Evolutionary conservation across 2,113 vertebrate genomes (phyloP).

Genomic region (Anhinga rufa): DNA sequence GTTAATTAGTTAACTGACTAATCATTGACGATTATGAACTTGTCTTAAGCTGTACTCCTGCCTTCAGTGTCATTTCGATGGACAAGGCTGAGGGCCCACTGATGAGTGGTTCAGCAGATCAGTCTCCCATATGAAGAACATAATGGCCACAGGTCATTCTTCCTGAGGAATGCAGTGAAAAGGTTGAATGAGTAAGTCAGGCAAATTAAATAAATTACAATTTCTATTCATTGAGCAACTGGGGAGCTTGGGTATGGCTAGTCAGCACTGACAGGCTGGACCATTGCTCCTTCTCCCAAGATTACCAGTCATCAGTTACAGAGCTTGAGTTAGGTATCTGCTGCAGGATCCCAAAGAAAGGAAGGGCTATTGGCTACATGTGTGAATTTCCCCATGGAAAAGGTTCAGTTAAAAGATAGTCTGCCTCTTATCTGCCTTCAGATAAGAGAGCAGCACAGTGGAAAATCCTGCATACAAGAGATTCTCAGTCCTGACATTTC

Average conservation of each 20-base stretch:
- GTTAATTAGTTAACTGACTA: neutral
- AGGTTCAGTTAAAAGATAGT: neutral
- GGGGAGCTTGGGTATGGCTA: neutral
- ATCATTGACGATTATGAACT: neutral
- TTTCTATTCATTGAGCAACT: neutral
- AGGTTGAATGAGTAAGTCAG: neutral
- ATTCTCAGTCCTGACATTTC: neutral
- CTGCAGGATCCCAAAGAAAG: neutral
- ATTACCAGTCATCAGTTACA: too few relatives aligned
- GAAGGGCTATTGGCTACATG: neutral
- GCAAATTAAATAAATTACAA: neutral
- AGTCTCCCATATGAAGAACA: rapidly evolving
- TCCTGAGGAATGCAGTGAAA: neutral
- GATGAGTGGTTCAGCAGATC: neutral
- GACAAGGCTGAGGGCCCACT: neutral
- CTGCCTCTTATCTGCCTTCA: neutral
- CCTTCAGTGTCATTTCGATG: neutral
- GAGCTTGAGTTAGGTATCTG: neutral
- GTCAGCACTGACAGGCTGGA: neutral
- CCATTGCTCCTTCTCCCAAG: neutral
- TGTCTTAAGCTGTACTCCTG: neutral
- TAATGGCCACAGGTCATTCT: neutral
- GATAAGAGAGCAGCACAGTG: neutral
- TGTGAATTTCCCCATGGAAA: neutral
- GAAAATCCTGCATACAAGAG: neutral